phyloP scores from a whole-genome alignment of 2,113 vertebrate species.

The Pangasianodon hypophthalmus region DNA sequence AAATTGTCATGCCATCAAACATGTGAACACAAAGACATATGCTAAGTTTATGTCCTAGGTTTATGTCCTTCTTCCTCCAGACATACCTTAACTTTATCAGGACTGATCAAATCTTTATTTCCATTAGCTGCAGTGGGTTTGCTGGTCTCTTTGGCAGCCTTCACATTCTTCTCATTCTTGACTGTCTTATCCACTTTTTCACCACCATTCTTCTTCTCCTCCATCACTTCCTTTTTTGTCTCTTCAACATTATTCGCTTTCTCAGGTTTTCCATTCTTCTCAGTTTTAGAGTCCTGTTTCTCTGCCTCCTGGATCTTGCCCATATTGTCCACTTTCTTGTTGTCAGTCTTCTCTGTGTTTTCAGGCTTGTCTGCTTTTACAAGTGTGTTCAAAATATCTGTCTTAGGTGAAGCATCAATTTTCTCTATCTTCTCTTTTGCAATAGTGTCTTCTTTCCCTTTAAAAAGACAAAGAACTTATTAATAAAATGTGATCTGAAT shows the following conservation, averaged over 20 bases:
- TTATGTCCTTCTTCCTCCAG: neutral
- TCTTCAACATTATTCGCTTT: conserved; percentile 73
- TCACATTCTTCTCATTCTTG: conserved; percentile 69
- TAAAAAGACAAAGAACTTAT: conserved; percentile 26
- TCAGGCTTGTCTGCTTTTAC: conserved; percentile 43
- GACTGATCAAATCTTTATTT: conserved; percentile 81
- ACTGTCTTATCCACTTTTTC: conserved; percentile 66
- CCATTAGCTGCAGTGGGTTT: conserved; percentile 73
- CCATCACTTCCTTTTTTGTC: conserved; percentile 69
- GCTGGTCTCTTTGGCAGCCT: conserved; percentile 63
- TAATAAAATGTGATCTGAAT: neutral
- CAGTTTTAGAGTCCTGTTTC: conserved; percentile 56
- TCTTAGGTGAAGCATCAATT: conserved; percentile 26
- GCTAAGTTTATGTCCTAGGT: neutral
- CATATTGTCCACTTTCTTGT: conserved; percentile 64
- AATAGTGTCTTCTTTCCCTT: conserved; percentile 73
- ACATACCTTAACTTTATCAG: conserved; percentile 88
- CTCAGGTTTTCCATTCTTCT: conserved; percentile 68
- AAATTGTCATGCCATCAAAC: neutral
- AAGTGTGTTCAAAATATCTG: conserved; percentile 20
- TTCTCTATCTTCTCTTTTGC: conserved; percentile 59
- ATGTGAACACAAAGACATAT: neutral
- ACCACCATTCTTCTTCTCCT: conserved; percentile 60
- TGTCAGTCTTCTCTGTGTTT: conserved; percentile 46
- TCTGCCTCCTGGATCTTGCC: conserved; percentile 67